Percentiles rank a stretch among this genome's conserved stretches.
Conservation (phyloP, 2,888 invertebrate species). For the Gymnoscelis rufifasciata region DNA sequence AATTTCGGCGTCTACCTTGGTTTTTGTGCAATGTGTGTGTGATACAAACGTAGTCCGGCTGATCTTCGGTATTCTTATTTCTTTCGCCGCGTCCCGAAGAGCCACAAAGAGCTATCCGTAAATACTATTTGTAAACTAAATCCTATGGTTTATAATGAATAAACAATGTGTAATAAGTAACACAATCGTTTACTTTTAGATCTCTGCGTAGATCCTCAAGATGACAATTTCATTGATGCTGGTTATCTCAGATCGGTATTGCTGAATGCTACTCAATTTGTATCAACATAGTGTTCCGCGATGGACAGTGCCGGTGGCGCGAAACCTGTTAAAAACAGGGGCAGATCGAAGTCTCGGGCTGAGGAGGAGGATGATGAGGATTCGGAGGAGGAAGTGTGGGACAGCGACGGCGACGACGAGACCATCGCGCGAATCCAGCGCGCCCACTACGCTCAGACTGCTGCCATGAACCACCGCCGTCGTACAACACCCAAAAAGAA, state of each 20-base stretch:
- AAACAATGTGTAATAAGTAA: slow-evolving; percentile 8
- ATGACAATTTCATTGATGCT: slow-evolving; percentile 29
- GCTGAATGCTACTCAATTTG: slow-evolving; percentile 23
- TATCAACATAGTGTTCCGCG: slow-evolving; percentile 25
- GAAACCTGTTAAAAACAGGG: slow-evolving; percentile 52
- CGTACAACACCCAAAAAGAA: slow-evolving; percentile 56
- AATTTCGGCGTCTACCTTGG: slow-evolving; percentile 1
- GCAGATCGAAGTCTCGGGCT: slow-evolving; percentile 47
- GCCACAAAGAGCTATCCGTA: slow-evolving; percentile 61
- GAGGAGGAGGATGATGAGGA: slow-evolving; percentile 54
- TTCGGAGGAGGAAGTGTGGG: slow-evolving; percentile 61
- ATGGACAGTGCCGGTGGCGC: slow-evolving; percentile 63
- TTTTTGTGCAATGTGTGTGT: slow-evolving; percentile 44
- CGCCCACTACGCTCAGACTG: slow-evolving; percentile 68
- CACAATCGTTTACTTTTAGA: slow-evolving; percentile 19
- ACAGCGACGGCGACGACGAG: slow-evolving; percentile 72
- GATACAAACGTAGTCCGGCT: slow-evolving; percentile 56
- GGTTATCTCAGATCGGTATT: slow-evolving; percentile 22
- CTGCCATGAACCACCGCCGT: slow-evolving; percentile 64
- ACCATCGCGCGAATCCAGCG: slow-evolving; percentile 72
- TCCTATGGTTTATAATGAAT: slow-evolving; percentile 20
- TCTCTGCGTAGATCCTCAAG: slow-evolving; percentile 17
- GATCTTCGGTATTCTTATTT: slow-evolving; percentile 46
- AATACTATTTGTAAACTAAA: slow-evolving; percentile 38
- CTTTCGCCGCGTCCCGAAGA: slow-evolving; percentile 59